phyloP scores from a whole-genome alignment of 2,888 invertebrate genomes.

The Troilus luridus region DNA sequence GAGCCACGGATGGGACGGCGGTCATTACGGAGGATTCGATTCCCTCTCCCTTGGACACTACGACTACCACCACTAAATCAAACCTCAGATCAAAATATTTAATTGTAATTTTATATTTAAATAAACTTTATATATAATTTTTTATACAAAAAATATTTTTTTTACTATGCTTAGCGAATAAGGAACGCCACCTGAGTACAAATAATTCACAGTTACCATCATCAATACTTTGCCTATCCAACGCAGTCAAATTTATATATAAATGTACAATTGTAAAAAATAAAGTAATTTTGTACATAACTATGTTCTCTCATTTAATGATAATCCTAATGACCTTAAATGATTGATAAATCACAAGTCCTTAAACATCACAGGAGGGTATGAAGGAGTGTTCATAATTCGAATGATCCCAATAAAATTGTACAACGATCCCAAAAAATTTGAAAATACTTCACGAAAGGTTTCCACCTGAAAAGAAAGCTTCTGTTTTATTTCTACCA shows the following conservation, averaged over 20 bases:
- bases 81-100: slow-evolving; percentile 55
- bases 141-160: slow-evolving; percentile 41
- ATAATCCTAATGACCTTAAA: background rate
- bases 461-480: too few species aligned
- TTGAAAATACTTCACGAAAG: background rate
- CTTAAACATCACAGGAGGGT: background rate
- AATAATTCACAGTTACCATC: slow-evolving; percentile 50
- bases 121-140: slow-evolving; percentile 54
- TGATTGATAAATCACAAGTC: background rate
- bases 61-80: slow-evolving; percentile 61
- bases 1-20: slow-evolving; percentile 61
- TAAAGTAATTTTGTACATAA: slow-evolving; percentile 47
- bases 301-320: background rate
- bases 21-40: background rate
- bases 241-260: background rate
- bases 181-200: slow-evolving; percentile 52
- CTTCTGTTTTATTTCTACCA: too few species aligned
- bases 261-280: slow-evolving; percentile 42
- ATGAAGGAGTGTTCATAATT: too few species aligned
- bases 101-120: slow-evolving; percentile 56
- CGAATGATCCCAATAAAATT: background rate
- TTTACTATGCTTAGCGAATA: slow-evolving; percentile 50
- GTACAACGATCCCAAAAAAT: background rate
- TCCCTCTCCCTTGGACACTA: slow-evolving; percentile 44
- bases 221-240: background rate